Evolutionary conservation across 2,113 vertebrate genomes (phyloP).

Genomic region (Rhinoderma darwinii): DNA sequence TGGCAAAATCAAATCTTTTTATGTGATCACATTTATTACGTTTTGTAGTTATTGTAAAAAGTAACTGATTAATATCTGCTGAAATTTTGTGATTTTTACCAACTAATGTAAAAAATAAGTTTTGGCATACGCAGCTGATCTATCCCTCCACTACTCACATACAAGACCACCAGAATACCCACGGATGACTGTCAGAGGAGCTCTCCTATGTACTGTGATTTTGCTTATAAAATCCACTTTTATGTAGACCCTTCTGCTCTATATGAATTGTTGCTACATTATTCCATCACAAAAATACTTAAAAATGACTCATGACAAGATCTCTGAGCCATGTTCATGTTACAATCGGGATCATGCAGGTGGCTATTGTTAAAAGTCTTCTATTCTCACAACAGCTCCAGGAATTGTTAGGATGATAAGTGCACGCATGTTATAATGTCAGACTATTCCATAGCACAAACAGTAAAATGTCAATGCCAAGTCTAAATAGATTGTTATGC

Average conservation of each 20-base stretch:
- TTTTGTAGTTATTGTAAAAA: too few species aligned
- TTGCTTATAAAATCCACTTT: too few species aligned
- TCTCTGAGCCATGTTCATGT: conserved; percentile 46
- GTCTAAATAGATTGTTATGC: neutral
- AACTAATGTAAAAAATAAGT: too few species aligned
- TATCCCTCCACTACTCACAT: too few species aligned
- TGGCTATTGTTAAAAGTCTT: conserved; percentile 63
- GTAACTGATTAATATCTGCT: too few species aligned
- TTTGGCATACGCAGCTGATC: too few species aligned
- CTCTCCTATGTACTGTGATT: too few species aligned
- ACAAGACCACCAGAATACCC: too few species aligned
- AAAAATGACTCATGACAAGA: conserved; percentile 19
- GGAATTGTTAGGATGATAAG: conserved; percentile 38
- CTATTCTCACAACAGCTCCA: conserved; percentile 49
- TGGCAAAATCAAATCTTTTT: too few species aligned
- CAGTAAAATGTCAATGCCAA: conserved; percentile 65
- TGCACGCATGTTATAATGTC: neutral
- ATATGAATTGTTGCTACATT: neutral
- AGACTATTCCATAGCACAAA: neutral
- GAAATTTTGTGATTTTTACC: too few species aligned
- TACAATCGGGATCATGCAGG: conserved; percentile 60
- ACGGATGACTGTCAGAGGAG: too few species aligned
- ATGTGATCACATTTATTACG: too few species aligned
- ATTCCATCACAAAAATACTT: neutral
- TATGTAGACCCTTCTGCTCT: neutral